These are phyloP conservation scores for Nyctereutes procyonoides DNA, from an alignment of 2,113 vertebrate species.

Conservation along the genomic window DNA sequence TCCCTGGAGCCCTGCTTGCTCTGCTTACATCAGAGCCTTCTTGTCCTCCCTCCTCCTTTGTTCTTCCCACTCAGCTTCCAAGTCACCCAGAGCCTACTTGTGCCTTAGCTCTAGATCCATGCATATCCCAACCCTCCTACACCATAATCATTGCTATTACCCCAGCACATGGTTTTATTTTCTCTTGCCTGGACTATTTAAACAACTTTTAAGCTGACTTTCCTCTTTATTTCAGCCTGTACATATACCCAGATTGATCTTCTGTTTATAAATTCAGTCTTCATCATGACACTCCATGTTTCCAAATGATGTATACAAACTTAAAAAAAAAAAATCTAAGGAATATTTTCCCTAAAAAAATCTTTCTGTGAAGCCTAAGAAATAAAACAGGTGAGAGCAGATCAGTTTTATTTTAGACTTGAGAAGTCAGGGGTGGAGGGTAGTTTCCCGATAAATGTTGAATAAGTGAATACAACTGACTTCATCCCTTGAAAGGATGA, in stretches of 20 bases:
- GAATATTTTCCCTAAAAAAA: neutral
- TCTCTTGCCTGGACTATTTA: neutral
- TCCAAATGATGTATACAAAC: neutral
- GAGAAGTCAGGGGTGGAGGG: neutral
- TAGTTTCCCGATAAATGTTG: too few relatives aligned
- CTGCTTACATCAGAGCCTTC: neutral
- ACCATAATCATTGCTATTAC: neutral
- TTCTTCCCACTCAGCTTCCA: neutral
- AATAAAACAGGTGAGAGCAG: neutral
- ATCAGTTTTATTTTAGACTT: neutral
- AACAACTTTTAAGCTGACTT: neutral
- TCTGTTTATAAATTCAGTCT: neutral
- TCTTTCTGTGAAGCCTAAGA: neutral
- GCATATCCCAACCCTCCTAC: accelerated
- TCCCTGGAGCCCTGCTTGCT: neutral
- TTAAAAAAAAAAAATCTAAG: neutral
- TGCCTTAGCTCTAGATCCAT: neutral
- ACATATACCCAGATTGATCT: neutral
- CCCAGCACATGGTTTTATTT: neutral
- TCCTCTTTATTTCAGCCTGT: neutral
- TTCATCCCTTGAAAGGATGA: slow-evolving; percentile 50
- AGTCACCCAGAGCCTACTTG: neutral
- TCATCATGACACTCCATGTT: neutral
- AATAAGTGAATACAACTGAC: neutral
- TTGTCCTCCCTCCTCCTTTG: accelerated